A percentile compares a stretch with the other conserved stretches of the same genome.
These are phyloP conservation scores for Tinea pellionella DNA, from an alignment of 2,888 invertebrate genomes.

Conservation along the genomic window DNA sequence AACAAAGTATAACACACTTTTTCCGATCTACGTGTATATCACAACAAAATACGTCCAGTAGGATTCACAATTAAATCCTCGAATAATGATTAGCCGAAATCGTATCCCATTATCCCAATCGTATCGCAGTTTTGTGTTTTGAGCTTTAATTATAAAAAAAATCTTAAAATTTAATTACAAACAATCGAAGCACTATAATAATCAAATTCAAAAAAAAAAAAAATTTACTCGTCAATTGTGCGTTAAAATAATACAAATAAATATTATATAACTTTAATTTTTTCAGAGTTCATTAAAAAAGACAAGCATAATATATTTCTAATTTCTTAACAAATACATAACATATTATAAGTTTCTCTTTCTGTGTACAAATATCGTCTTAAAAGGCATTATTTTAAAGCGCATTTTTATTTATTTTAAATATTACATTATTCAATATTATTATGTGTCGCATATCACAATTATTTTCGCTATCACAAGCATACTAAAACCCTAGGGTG, in stretches of 20 bases:
- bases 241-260: no score
- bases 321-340: no score
- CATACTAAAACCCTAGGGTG: neutral
- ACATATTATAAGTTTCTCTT: neutral
- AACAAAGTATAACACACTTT: no score
- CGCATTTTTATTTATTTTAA: neutral
- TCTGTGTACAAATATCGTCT: neutral
- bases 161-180: neutral
- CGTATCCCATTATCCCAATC: no score
- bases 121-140: neutral
- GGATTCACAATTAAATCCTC: no score
- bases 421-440: neutral
- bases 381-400: neutral
- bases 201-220: no score
- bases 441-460: constrained; percentile 8
- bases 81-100: no score
- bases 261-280: no score
- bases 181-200: neutral
- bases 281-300: no score
- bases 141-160: neutral
- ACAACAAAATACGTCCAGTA: no score
- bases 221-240: no score
- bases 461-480: constrained; percentile 3
- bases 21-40: no score
- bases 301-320: neutral